Conservation (phyloP, 1,140 invertebrate genomes). For the Drosophila hydei region DNA sequence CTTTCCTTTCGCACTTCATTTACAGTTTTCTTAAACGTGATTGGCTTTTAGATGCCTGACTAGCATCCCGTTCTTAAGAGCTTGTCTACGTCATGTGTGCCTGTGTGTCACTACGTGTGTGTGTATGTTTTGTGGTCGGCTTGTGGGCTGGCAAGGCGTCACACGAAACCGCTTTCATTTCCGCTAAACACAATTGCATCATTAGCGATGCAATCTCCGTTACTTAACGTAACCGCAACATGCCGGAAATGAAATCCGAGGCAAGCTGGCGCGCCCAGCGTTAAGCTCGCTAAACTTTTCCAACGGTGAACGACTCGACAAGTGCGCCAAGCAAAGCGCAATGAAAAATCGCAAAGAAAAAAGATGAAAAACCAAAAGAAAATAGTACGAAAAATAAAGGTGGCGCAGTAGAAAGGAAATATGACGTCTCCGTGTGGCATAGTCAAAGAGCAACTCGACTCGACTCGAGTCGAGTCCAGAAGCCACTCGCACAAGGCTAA, state of each 20-base stretch:
- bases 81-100: constrained; percentile 11
- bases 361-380: background rate
- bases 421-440: constrained; percentile 66
- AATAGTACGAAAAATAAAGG: constrained; percentile 16
- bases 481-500: constrained; percentile 21
- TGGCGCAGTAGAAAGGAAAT: constrained; percentile 59
- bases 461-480: constrained; percentile 2
- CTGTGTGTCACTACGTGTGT: constrained; percentile 4
- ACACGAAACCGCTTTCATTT: constrained; percentile 80
- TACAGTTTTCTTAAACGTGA: constrained; percentile 46
- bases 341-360: constrained; percentile 13
- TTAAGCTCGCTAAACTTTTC: constrained; percentile 62
- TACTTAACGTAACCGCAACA: constrained; percentile 81
- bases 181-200: constrained; percentile 80
- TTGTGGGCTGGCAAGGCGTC: constrained; percentile 58
- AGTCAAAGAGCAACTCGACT: constrained; percentile 61
- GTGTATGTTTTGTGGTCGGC: constrained; percentile 26
- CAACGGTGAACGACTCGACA: constrained; percentile 77
- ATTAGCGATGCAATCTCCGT: constrained; percentile 82
- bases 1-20: constrained; percentile 2
- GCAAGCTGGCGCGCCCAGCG: constrained; percentile 58
- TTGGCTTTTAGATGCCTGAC: constrained; percentile 36
- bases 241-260: constrained; percentile 81
- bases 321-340: constrained; percentile 39
- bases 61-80: constrained; percentile 26